Base-by-base conservation (phyloP, 2,888 invertebrate species). In the Ecliptopera silaceata region DNA sequence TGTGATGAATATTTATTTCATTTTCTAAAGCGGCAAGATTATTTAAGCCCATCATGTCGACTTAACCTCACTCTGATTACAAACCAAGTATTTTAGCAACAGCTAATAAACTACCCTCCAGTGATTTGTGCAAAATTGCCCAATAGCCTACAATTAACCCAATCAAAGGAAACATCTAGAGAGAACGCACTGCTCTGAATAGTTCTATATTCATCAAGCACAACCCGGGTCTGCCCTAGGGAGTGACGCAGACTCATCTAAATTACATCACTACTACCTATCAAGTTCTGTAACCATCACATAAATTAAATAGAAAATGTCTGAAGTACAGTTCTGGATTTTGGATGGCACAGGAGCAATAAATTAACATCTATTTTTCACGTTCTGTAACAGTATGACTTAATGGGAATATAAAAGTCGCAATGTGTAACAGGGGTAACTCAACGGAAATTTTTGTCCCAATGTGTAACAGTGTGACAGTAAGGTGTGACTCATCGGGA, bases 151-250 rank as follows among this genome's bases (percentile, higher is more conserved):
- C 42, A 50, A 58, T 50, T 42, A 36, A 63, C 42, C 36, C 38
- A 59, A 52, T 58, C 53, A 53, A 58, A 53, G 56, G 13, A 55
- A 41, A 41, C 20, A 41, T 49, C 55, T 49, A 69, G 69, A 68
- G 45, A 22, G 48, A 57, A 55, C 65, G 65, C 51, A 71, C 69
- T 36, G 68, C 65, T 29, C 60, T 78, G 26, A 26, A 26, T 6
- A 59, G 77, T 80, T 63, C 67, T 79, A 20, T 80, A 81, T 66
- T 81, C 78, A 50, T 81, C 77, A 38, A 78, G 77, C 54, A 80
- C 79, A 34, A 77, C n/a, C n/a, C 78, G 12, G 79, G 81, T 29
- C 56, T 63, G 17, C 74, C 80, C 29, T 72, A 75, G 69, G 80
- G 80, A 59, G 73, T 66, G 22, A 77, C 70, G 60, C 61, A 79